Evolutionary conservation across 2,888 invertebrate genomes (phyloP).

Genomic region (Hydrotaea diabolus): DNA sequence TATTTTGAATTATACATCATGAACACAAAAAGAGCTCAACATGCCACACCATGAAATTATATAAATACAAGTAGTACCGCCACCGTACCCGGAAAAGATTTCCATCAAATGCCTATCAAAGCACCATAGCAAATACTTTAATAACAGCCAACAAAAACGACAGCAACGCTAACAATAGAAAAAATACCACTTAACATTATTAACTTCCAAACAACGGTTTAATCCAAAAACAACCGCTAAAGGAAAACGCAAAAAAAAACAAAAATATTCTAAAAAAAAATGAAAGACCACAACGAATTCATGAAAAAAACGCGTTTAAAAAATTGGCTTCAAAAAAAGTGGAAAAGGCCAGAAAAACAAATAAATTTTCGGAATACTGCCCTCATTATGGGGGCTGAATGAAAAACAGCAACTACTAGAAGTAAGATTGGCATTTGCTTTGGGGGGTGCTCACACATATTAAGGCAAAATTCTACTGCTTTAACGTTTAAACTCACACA

Average conservation of each 20-base stretch:
- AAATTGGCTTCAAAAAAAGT: not conserved
- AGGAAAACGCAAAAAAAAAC: not conserved
- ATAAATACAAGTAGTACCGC: not conserved
- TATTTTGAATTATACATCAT: too few relatives aligned
- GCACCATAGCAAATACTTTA: slow-evolving; percentile 23
- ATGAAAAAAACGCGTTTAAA: not conserved
- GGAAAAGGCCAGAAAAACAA: not conserved
- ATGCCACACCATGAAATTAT: slow-evolving; percentile 11
- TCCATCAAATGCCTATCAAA: not conserved
- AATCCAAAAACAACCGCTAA: not conserved
- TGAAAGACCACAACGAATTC: too few relatives aligned
- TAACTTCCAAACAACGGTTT: not conserved
- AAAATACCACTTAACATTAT: slow-evolving; percentile 14
- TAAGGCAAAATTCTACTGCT: not conserved
- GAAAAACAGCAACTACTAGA: not conserved
- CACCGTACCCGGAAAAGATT: not conserved
- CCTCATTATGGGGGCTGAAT: not conserved
- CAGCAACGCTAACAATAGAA: not conserved
- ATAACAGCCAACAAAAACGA: slow-evolving; percentile 12
- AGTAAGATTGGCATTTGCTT: not conserved
- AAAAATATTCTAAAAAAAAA: not conserved
- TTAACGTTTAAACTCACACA: too few relatives aligned
- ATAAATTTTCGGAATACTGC: not conserved
- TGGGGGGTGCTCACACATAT: not conserved
- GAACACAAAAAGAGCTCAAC: not conserved